A percentile compares a stretch with the other conserved stretches of the same genome.
Conservation (phyloP, 2,888 invertebrate genomes). For the Phaonia tiefii region DNA sequence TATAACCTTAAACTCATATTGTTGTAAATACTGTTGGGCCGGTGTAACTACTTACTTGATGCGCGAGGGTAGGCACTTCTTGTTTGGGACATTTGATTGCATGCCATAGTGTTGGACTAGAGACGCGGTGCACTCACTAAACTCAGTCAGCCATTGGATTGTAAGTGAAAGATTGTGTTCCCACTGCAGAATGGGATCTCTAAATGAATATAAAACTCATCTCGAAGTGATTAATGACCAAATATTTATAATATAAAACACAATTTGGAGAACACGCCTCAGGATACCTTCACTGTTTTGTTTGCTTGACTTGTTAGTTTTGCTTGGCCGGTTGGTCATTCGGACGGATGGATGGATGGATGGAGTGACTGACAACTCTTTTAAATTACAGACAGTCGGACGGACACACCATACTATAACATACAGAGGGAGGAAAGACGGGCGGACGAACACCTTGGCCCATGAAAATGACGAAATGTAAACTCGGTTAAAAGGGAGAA, state of each 20-base stretch:
- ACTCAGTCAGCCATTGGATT: background rate
- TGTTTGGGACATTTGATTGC: constrained; percentile 36
- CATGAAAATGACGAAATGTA: constrained; percentile 51
- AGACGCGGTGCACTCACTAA: background rate
- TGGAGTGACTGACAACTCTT: constrained; percentile 66
- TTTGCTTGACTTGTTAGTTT: constrained; percentile 37
- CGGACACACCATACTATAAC: background rate
- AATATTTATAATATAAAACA: constrained; percentile 62
- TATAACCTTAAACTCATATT: constrained; percentile 25
- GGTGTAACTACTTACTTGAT: constrained; percentile 7
- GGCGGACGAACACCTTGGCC: background rate
- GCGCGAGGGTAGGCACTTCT: background rate
- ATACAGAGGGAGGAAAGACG: constrained; percentile 6
- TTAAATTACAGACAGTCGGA: constrained; percentile 51
- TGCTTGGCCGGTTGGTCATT: constrained; percentile 19
- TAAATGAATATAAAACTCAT: constrained; percentile 37
- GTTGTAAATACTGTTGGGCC: background rate
- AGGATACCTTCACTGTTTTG: constrained; percentile 45
- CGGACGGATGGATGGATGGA: constrained; percentile 48
- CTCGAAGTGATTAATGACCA: constrained; percentile 61
- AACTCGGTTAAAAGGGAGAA: constrained; percentile 39
- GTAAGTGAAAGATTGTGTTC: constrained; percentile 14
- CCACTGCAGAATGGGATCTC: constrained; percentile 3
- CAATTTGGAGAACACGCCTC: constrained; percentile 51
- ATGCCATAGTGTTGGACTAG: constrained; percentile 28